Evolutionary conservation across 23 tunicate genomes (phyloP).

Genomic region (Ciona savignyi): DNA sequence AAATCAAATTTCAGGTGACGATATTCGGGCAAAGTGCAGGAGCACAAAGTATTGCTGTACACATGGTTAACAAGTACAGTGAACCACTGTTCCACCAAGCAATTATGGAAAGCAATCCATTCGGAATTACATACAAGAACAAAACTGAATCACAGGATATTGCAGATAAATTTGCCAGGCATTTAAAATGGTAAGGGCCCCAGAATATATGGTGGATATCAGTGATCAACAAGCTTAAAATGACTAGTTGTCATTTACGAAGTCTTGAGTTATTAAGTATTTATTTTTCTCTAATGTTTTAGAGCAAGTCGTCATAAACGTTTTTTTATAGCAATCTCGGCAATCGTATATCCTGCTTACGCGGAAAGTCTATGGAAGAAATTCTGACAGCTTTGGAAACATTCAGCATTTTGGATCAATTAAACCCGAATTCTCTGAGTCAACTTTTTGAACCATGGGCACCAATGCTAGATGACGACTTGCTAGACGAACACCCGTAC

Average conservation of each 20-base stretch:
- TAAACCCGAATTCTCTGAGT: conserved; percentile 31
- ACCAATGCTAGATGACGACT: conserved; percentile 38
- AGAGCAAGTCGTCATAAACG: too few relatives aligned
- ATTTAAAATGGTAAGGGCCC: too few relatives aligned
- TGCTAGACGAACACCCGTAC: conserved; percentile 46
- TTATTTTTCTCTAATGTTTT: too few relatives aligned
- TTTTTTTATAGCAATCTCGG: too few relatives aligned
- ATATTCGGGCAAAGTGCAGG: conserved; percentile 86
- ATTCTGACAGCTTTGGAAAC: conserved; percentile 9
- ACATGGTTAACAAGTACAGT: conserved; percentile 34
- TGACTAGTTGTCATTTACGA: too few relatives aligned
- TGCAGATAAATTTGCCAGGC: conserved; percentile 30
- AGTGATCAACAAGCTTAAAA: too few relatives aligned
- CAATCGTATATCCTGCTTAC: conserved; percentile 51
- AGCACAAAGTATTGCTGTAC: conserved; percentile 69
- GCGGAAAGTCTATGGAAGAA: conserved; percentile 32
- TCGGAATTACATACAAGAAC: conserved; percentile 53
- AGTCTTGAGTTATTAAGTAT: too few relatives aligned
- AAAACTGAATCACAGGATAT: conserved; percentile 44
- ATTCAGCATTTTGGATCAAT: conserved; percentile 24
- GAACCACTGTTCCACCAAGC: conserved; percentile 51
- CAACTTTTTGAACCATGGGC: conserved; percentile 86
- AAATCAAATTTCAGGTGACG: conserved; percentile 44
- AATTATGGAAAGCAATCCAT: conserved; percentile 64
- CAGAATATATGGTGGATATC: too few relatives aligned